Percentiles rank a stretch among this genome's conserved stretches.
Conservation (phyloP, 2,797 vertebrate genomes). For the Kryptopterus vitreolus region DNA sequence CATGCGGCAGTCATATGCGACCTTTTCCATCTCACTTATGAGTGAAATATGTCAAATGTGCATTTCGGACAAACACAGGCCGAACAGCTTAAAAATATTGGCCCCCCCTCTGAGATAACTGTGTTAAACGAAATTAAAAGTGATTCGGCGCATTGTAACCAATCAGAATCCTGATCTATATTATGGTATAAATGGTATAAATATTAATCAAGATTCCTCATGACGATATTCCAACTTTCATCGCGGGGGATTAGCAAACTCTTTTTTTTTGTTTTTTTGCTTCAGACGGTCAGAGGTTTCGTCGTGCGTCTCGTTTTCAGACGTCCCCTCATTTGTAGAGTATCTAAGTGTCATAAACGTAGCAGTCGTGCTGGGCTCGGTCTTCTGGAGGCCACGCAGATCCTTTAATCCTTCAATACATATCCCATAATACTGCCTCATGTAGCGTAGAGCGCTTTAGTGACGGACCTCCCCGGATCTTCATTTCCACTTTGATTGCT, state of each 20-base stretch:
- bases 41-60: no score
- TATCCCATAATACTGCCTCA: conserved; percentile 71
- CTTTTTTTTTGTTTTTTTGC: conserved; percentile 70
- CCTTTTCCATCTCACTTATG: no score
- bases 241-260: conserved; percentile 68
- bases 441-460: conserved; percentile 38
- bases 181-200: background rate
- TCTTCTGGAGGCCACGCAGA: conserved; percentile 73
- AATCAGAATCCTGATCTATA: conserved; percentile 8
- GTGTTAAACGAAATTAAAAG: no score
- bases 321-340: conserved; percentile 71
- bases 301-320: conserved; percentile 66
- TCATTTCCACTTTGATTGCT: conserved; percentile 39
- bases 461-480: conserved; percentile 47
- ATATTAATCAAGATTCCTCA: conserved; percentile 59
- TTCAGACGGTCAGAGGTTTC: conserved; percentile 67
- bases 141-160: background rate
- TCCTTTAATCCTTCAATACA: conserved; percentile 77
- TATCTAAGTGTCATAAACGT: conserved; percentile 80
- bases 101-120: no score
- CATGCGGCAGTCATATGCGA: no score
- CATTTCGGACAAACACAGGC: no score
- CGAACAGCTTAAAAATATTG: no score
- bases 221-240: conserved; percentile 63
- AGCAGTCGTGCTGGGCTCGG: conserved; percentile 71